Percentiles rank a stretch among this genome's conserved stretches.
These are phyloP conservation scores for Eidolon dupreanum DNA, from an alignment of 2,797 vertebrate species.

Conservation along the genomic window DNA sequence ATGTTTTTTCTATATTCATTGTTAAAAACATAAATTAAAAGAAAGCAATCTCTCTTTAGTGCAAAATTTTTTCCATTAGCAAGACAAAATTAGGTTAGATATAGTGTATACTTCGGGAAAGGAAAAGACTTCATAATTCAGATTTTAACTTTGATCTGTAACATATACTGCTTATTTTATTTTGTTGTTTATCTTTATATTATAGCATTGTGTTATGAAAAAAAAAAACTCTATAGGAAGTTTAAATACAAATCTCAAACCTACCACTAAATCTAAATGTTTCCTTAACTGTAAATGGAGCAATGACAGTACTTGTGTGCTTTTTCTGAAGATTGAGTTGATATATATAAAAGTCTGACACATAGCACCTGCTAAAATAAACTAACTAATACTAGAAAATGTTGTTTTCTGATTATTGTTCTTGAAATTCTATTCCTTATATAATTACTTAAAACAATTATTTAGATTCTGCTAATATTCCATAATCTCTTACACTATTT, in stretches of 20 bases:
- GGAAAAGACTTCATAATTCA: not conserved
- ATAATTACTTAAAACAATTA: not conserved
- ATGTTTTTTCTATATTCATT: not conserved
- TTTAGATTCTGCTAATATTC: not conserved
- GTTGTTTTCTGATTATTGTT: not conserved
- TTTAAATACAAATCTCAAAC: not conserved
- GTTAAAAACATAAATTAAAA: not conserved
- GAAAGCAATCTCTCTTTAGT: not conserved
- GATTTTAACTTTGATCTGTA: not conserved
- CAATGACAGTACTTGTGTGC: accelerated
- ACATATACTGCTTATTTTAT: not conserved
- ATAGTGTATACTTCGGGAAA: not conserved
- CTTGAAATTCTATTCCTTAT: not conserved
- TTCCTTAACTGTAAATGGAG: not conserved
- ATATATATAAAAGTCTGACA: not conserved
- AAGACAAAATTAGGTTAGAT: not conserved
- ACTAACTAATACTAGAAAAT: not conserved
- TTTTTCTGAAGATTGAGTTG: not conserved
- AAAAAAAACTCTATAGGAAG: not conserved
- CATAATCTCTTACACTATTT: not conserved
- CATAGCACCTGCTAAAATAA: not conserved
- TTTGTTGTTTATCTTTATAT: not conserved
- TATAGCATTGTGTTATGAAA: not conserved
- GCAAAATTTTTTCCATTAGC: not conserved
- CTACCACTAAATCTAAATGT: not conserved